Conservation (phyloP, 2,797 vertebrate species). For the Labroides dimidiatus region DNA sequence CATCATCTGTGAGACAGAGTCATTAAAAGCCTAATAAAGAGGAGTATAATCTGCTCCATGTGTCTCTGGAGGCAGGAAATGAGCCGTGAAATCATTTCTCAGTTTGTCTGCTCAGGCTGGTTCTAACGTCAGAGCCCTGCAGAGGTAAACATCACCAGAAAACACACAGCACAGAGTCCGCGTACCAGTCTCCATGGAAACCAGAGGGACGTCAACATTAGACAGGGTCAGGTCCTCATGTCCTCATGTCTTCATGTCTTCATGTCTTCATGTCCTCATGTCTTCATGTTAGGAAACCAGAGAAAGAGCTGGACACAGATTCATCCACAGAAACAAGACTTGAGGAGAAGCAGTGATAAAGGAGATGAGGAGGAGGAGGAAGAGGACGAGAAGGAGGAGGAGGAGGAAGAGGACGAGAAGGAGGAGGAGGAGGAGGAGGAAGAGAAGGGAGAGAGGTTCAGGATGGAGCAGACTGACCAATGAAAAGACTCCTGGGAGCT, state of each 20-base stretch:
- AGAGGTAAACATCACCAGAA: slow-evolving; percentile 19
- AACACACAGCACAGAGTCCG: not conserved
- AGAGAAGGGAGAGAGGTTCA: not conserved
- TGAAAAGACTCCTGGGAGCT: too few species aligned
- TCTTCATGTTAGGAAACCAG: too few species aligned
- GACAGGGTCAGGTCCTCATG: slow-evolving; percentile 7
- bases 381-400: slow-evolving; percentile 1
- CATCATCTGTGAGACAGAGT: slow-evolving; percentile 1
- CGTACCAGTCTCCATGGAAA: not conserved
- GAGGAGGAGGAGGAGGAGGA: not conserved
- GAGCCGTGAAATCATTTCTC: slow-evolving; percentile 38
- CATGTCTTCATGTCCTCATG: too few species aligned
- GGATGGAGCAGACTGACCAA: not conserved
- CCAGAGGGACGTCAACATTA: slow-evolving; percentile 6
- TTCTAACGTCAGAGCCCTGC: slow-evolving; percentile 15
- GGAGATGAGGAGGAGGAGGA: slow-evolving; percentile 10
- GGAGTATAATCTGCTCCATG: slow-evolving; percentile 23
- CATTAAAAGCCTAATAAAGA: slow-evolving; percentile 37
- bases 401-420: not conserved
- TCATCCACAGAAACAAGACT: slow-evolving; percentile 2
- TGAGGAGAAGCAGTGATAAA: slow-evolving; percentile 15
- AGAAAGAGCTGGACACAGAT: not conserved
- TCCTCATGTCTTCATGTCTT: too few species aligned
- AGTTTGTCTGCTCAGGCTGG: slow-evolving; percentile 18
- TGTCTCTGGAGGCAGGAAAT: slow-evolving; percentile 20